phyloP scores from a whole-genome alignment of 2,113 vertebrate species.

The Prolemur simus region DNA sequence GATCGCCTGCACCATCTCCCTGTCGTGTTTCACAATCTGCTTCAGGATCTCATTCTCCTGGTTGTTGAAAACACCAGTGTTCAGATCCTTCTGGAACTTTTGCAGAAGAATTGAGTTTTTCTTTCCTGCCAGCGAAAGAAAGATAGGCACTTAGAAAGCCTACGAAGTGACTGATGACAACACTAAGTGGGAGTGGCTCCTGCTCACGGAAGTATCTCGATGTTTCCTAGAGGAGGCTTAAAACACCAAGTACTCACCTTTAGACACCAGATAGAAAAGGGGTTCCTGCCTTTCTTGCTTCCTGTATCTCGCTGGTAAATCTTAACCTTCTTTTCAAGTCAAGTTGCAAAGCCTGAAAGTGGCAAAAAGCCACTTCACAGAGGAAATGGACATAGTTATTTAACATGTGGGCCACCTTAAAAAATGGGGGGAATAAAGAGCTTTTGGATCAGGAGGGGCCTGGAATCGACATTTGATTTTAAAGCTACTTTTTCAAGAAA shows the following conservation, averaged over 20 bases:
- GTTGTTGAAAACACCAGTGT: slow-evolving; percentile 98
- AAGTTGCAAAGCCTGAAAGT: neutral
- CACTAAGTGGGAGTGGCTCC: neutral
- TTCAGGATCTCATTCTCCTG: slow-evolving; percentile 99
- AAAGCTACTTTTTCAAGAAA: neutral
- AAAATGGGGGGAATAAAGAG: neutral
- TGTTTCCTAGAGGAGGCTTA: neutral
- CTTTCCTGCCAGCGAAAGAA: slow-evolving; percentile 90
- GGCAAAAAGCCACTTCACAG: neutral
- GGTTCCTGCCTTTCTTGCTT: neutral
- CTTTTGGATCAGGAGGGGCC: neutral
- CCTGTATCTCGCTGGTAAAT: neutral
- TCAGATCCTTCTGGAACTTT: slow-evolving; percentile 99
- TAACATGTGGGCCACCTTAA: neutral
- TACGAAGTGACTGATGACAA: neutral
- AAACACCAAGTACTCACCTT: neutral
- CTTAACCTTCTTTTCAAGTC: neutral
- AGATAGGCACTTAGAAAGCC: slow-evolving; percentile 33
- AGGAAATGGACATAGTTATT: neutral
- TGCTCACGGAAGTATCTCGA: neutral
- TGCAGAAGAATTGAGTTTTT: slow-evolving; percentile 98
- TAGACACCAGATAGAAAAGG: neutral
- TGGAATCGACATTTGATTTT: neutral
- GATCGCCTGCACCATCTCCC: slow-evolving; percentile 97
- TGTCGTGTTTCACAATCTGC: slow-evolving; percentile 98